Evolutionary conservation across 2,113 vertebrate genomes (phyloP).

Genomic region (Passer domesticus): DNA sequence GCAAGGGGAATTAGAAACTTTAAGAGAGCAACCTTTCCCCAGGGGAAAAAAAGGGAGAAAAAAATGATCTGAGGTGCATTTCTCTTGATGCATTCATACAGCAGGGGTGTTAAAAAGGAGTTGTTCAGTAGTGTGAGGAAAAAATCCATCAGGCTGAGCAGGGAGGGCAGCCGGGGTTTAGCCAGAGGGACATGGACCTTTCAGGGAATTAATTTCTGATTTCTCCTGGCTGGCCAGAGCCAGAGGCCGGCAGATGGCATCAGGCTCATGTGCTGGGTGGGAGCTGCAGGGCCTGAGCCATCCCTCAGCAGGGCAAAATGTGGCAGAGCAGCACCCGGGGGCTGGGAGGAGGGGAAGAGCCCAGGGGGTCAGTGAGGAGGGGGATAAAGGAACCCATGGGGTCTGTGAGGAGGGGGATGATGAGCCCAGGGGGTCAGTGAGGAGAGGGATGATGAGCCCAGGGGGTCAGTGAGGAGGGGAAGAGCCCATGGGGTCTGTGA

Average conservation of each 20-base stretch:
- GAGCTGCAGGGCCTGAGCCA: background rate
- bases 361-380: background rate
- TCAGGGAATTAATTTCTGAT: background rate
- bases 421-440: background rate
- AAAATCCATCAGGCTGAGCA: background rate
- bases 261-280: background rate
- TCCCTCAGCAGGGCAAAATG: background rate
- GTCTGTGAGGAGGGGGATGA: background rate
- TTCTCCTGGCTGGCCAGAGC: background rate
- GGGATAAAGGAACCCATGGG: background rate
- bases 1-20: background rate
- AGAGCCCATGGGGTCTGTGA: too few relatives aligned
- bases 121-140: background rate
- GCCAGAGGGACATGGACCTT: background rate
- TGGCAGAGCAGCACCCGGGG: background rate
- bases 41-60: rapidly evolving
- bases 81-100: background rate
- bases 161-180: background rate
- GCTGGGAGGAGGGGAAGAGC: background rate
- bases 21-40: background rate
- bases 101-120: background rate
- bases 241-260: conserved; percentile 39
- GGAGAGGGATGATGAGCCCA: background rate
- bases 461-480: background rate
- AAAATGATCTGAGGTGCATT: background rate